Conservation (phyloP, 2,113 vertebrate genomes). For the Macquaria ambigua region DNA sequence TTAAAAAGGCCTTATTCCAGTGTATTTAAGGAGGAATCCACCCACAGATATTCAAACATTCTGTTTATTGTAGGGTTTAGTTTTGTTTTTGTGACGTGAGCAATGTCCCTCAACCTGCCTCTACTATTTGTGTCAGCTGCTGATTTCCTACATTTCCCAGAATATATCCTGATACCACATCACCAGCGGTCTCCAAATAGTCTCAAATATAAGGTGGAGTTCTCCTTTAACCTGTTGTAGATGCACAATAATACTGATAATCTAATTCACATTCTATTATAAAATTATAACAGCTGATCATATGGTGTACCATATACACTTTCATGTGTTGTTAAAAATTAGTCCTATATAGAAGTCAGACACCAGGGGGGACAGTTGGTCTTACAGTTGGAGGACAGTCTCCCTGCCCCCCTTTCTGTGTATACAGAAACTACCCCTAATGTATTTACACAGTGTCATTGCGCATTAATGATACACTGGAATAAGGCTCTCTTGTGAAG, state of each 20-base stretch:
- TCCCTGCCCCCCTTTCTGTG: neutral
- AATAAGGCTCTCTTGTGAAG: conserved; percentile 47
- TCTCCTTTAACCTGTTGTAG: neutral
- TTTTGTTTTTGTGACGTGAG: neutral
- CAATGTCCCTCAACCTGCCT: neutral
- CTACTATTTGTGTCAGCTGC: neutral
- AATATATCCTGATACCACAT: neutral
- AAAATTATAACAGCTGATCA: neutral
- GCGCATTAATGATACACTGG: conserved; percentile 35
- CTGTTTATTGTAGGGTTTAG: neutral
- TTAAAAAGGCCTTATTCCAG: conserved; percentile 33
- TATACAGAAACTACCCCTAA: neutral
- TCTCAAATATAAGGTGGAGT: neutral
- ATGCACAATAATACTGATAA: conserved; percentile 7
- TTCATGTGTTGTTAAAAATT: too few relatives aligned
- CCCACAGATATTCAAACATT: neutral
- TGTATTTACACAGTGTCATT: conserved; percentile 8
- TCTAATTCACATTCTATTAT: neutral
- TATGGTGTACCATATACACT: neutral
- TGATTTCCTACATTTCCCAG: neutral
- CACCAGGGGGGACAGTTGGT: neutral
- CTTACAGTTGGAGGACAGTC: neutral
- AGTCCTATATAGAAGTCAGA: neutral
- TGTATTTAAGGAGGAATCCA: conserved; percentile 1
- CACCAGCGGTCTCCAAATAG: neutral